These are phyloP conservation scores for Drosophila formosana DNA, from an alignment of 2,888 invertebrate species.

Conservation along the genomic window DNA sequence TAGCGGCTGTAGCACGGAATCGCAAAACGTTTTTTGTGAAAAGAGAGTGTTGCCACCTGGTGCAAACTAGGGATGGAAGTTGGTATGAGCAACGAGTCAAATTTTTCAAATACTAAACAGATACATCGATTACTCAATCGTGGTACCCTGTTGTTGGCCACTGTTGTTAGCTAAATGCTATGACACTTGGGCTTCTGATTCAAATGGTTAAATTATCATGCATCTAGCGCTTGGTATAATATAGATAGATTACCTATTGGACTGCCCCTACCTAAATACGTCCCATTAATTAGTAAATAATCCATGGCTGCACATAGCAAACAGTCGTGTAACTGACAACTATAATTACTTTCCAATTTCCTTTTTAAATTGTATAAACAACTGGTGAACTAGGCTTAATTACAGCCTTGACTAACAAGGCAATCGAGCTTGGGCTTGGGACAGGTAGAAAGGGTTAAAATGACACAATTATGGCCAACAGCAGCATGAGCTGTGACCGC, in stretches of 20 bases:
- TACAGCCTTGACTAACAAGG: conserved; percentile 51
- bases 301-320: conserved; percentile 44
- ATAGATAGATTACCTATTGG: conserved; percentile 9
- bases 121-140: conserved; percentile 20
- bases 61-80: background rate
- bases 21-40: conserved; percentile 54
- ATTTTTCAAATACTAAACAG: background rate
- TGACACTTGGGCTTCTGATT: conserved; percentile 19
- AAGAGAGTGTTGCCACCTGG: conserved; percentile 45
- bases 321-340: conserved; percentile 58
- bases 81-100: background rate
- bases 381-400: conserved; percentile 70
- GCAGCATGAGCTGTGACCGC: conserved; percentile 19
- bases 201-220: conserved; percentile 1
- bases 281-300: conserved; percentile 64
- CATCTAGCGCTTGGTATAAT: background rate
- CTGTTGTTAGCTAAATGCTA: conserved; percentile 22
- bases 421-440: conserved; percentile 18
- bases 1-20: conserved; percentile 36
- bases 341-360: conserved; percentile 78
- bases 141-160: background rate
- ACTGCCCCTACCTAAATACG: conserved; percentile 8
- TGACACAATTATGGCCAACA: conserved; percentile 70
- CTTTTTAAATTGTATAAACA: conserved; percentile 76
- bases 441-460: conserved; percentile 63